A percentile compares a stretch with the other conserved stretches of the same genome.
phyloP scores from a whole-genome alignment of 2,113 vertebrate genomes.

The Puma concolor region DNA sequence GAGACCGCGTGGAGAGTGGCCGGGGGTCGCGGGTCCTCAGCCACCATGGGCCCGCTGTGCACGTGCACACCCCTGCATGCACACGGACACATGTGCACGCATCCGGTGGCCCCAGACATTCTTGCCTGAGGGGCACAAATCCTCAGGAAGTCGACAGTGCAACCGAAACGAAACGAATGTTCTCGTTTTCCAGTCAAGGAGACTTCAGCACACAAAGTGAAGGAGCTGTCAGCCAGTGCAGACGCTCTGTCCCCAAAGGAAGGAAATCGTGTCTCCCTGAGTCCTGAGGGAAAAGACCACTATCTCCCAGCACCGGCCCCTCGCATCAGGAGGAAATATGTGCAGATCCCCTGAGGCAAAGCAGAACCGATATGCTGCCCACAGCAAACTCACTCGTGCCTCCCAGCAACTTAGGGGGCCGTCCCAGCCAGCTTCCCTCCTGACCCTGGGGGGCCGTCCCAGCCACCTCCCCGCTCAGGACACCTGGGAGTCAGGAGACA shows the following conservation, averaged over 20 bases:
- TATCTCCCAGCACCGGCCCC: neutral
- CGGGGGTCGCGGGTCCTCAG: fast-evolving
- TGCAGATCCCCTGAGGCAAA: neutral
- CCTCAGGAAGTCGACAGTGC: neutral
- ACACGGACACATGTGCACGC: fast-evolving
- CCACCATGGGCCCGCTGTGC: fast-evolving
- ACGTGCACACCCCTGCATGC: fast-evolving
- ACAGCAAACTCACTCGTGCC: neutral
- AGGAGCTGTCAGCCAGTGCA: neutral
- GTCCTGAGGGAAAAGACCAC: neutral
- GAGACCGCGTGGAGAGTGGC: too few relatives aligned
- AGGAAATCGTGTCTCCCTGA: too few relatives aligned
- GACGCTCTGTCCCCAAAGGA: neutral
- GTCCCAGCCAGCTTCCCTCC: neutral
- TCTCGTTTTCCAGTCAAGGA: neutral
- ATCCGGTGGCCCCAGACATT: neutral
- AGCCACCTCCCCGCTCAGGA: too few relatives aligned
- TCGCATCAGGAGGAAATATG: fast-evolving
- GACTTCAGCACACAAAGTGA: neutral
- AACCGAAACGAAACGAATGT: neutral
- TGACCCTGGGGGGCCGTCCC: neutral
- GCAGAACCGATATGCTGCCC: neutral
- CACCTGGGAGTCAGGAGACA: fast-evolving
- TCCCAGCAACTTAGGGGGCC: too few relatives aligned
- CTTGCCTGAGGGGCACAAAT: neutral